These are phyloP conservation scores for Pachycephus smyrnensis DNA, from an alignment of 2,888 invertebrate species.

Conservation along the genomic window DNA sequence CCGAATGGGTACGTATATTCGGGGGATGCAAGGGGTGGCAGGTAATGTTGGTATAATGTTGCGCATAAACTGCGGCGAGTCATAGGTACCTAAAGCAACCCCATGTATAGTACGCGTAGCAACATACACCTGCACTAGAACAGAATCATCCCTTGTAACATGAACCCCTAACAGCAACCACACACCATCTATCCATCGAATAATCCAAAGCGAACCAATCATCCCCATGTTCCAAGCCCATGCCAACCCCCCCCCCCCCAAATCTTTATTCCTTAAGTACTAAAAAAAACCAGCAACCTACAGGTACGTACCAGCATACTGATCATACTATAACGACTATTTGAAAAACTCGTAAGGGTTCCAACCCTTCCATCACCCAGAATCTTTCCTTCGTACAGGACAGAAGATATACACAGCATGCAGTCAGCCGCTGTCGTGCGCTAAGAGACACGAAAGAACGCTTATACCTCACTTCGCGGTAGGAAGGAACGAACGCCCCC, in stretches of 20 bases:
- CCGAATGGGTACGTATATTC: constrained; percentile 12
- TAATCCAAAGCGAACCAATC: background rate
- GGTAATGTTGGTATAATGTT: constrained; percentile 65
- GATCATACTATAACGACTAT: background rate
- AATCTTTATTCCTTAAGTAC: background rate
- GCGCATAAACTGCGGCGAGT: constrained; percentile 62
- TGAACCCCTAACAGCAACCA: background rate
- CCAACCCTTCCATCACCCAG: background rate
- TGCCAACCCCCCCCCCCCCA: background rate
- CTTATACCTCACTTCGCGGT: constrained; percentile 16
- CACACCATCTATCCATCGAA: background rate
- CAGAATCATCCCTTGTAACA: background rate
- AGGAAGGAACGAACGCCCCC: constrained; percentile 38
- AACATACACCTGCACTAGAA: background rate
- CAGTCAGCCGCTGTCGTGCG: background rate
- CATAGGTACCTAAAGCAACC: constrained; percentile 9
- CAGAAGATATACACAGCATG: background rate
- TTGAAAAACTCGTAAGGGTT: background rate
- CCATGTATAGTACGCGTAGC: background rate
- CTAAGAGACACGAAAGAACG: constrained; percentile 19
- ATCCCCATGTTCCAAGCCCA: background rate
- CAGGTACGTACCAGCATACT: background rate
- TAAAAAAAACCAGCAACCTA: background rate
- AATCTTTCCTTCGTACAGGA: background rate
- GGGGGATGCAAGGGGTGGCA: constrained; percentile 36